Conservation (phyloP, 2,888 invertebrate species). For the Aplocera efformata region DNA sequence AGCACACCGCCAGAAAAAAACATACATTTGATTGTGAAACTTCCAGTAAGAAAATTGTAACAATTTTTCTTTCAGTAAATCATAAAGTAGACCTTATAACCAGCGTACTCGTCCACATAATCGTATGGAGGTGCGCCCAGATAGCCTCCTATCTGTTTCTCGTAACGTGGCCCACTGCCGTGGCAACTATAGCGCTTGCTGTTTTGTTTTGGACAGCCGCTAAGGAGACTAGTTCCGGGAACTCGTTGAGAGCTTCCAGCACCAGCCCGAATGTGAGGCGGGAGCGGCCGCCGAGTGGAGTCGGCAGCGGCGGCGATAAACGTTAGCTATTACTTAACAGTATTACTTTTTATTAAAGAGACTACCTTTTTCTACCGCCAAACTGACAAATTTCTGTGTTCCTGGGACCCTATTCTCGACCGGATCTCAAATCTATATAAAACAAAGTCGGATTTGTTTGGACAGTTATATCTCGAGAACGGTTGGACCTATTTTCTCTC, state of each 20-base stretch:
- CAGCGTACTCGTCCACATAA: constrained; percentile 45
- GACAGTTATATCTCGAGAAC: too few relatives aligned
- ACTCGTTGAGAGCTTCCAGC: constrained; percentile 24
- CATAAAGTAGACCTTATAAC: constrained; percentile 38
- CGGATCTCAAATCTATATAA: too few relatives aligned
- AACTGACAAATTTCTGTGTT: too few relatives aligned
- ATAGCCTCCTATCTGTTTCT: constrained; percentile 37
- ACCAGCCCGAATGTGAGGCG: constrained; percentile 9
- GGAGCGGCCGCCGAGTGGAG: neutral
- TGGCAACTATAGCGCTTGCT: constrained; percentile 57
- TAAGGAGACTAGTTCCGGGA: constrained; percentile 30
- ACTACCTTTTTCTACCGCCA: too few relatives aligned
- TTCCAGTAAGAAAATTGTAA: neutral
- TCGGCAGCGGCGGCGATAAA: constrained; percentile 2
- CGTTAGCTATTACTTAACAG: constrained; percentile 15
- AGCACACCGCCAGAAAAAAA: too few relatives aligned
- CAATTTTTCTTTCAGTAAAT: constrained; percentile 43
- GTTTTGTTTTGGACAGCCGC: constrained; percentile 67
- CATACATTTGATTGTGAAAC: too few relatives aligned
- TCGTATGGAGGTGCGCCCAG: constrained; percentile 49
- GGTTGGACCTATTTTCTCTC: too few relatives aligned
- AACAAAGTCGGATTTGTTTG: too few relatives aligned
- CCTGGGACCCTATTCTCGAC: too few relatives aligned
- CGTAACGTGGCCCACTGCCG: constrained; percentile 39
- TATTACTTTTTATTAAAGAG: too few relatives aligned